Conservation (phyloP, 1,140 invertebrate genomes). For the Cyphomyrmex costatus region DNA sequence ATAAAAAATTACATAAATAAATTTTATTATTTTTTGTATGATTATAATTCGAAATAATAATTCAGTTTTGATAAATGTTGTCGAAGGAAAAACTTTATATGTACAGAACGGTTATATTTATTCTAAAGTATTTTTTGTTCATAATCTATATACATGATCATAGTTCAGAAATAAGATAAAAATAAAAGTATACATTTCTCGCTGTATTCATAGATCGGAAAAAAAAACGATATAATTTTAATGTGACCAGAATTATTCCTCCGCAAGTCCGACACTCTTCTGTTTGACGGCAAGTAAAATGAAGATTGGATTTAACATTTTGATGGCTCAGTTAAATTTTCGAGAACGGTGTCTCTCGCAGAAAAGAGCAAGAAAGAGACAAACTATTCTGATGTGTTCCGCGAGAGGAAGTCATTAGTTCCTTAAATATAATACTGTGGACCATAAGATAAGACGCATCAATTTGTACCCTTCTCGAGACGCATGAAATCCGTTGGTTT, state of each 20-base stretch:
- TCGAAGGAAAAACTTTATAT: not conserved
- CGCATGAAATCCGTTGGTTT: conserved; percentile 60
- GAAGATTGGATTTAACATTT: not conserved
- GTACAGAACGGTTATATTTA: not conserved
- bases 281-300: conserved; percentile 11
- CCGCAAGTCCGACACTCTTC: not conserved
- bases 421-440: conserved; percentile 52
- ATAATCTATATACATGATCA: not conserved
- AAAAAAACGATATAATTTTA: not conserved
- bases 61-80: not conserved
- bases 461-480: conserved; percentile 62
- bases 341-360: not conserved
- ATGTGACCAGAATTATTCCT: not conserved
- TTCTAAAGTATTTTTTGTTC: not conserved
- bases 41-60: not conserved
- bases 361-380: not conserved
- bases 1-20: not conserved
- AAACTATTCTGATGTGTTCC: not conserved
- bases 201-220: not conserved
- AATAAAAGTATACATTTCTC: not conserved
- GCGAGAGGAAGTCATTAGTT: conserved; percentile 55
- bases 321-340: not conserved
- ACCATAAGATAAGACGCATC: conserved; percentile 42
- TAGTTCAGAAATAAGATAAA: not conserved
- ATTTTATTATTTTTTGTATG: not conserved